phyloP scores from a whole-genome alignment of 2,797 vertebrate species.

The Pyrocephalus nanus region DNA sequence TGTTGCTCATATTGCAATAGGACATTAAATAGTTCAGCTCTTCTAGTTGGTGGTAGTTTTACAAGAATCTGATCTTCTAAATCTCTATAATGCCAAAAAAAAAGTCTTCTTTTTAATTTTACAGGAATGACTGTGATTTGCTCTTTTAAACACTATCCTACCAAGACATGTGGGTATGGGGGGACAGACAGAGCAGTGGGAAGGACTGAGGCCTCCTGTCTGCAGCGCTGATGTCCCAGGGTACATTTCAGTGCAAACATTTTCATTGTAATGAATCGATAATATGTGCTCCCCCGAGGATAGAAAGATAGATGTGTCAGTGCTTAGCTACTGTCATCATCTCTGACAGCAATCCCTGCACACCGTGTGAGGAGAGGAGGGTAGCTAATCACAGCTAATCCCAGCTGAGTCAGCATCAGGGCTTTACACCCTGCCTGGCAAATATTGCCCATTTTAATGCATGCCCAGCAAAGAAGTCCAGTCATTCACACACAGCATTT shows the following conservation, averaged over 20 bases:
- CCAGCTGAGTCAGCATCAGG: not conserved
- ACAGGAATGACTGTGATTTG: not conserved
- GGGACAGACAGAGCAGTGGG: not conserved
- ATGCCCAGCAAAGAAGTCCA: not conserved
- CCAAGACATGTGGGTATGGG: not conserved
- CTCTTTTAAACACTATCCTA: not conserved
- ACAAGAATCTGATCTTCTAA: not conserved
- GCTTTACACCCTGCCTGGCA: not conserved
- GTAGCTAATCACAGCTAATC: not conserved
- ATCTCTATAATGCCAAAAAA: not conserved
- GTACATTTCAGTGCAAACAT: not conserved
- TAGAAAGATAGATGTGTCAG: not conserved
- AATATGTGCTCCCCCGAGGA: not conserved
- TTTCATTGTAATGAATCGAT: not conserved
- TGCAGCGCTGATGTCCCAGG: not conserved
- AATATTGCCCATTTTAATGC: not conserved
- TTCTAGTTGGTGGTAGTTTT: not conserved
- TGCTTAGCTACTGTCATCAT: not conserved
- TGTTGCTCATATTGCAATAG: not conserved
- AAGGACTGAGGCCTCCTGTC: not conserved
- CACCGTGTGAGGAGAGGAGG: not conserved
- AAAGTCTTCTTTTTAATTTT: not conserved
- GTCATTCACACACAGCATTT: not conserved
- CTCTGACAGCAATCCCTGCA: not conserved
- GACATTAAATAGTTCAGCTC: not conserved